Evolutionary conservation across 2,113 vertebrate species (phyloP).

Genomic region (Aepyceros melampus): DNA sequence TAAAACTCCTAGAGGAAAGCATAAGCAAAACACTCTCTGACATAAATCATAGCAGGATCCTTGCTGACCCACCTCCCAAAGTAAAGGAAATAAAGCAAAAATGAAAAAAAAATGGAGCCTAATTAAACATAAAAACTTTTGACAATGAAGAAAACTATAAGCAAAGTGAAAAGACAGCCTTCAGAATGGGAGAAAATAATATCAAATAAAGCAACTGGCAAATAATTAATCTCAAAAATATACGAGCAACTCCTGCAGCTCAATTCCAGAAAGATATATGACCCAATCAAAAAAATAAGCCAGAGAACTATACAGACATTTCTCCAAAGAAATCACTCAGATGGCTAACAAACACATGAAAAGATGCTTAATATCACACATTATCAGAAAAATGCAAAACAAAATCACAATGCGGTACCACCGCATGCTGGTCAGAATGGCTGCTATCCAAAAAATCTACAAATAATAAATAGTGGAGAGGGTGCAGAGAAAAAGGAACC

Average conservation of each 20-base stretch:
- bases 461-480: not conserved
- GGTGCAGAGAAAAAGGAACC: not conserved
- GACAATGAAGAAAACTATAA: not conserved
- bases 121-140: not conserved
- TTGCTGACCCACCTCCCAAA: not conserved
- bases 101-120: not conserved
- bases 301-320: not conserved
- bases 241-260: not conserved
- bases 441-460: not conserved
- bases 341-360: not conserved
- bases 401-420: not conserved
- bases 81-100: not conserved
- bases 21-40: not conserved
- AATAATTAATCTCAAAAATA: not conserved
- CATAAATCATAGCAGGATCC: not conserved
- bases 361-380: not conserved
- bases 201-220: not conserved
- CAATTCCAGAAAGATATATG: not conserved
- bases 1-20: not conserved
- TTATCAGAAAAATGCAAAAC: not conserved
- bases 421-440: not conserved
- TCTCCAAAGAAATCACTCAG: not conserved
- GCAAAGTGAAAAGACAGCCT: not conserved
- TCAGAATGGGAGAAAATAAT: not conserved
- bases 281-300: not conserved